A percentile compares a stretch with the other conserved stretches of the same genome.
phyloP scores from a whole-genome alignment of 2,888 invertebrate genomes.

The Tetanocera ferruginea region DNA sequence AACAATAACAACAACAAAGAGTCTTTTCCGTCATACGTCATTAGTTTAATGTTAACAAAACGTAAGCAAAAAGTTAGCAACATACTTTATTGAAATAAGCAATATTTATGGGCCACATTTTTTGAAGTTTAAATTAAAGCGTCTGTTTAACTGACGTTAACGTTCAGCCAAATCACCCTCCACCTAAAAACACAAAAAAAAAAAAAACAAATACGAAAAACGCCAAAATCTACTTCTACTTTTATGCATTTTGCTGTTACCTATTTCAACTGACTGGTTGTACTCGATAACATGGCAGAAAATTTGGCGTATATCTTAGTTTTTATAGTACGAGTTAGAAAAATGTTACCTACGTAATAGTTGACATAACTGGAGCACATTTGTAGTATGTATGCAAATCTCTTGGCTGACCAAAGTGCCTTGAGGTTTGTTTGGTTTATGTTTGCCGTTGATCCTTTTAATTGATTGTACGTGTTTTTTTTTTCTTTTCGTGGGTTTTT shows the following conservation, averaged over 20 bases:
- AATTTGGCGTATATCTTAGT: neutral
- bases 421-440: neutral
- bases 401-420: neutral
- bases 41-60: neutral
- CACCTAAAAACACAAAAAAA: neutral
- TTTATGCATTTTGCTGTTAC: neutral
- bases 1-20: neutral
- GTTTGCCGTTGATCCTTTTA: slow-evolving; percentile 14
- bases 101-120: slow-evolving; percentile 15
- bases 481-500: no score
- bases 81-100: neutral
- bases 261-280: neutral
- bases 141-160: slow-evolving; percentile 23
- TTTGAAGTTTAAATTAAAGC: slow-evolving; percentile 14
- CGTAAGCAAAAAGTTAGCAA: neutral
- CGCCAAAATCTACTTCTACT: neutral
- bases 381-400: neutral
- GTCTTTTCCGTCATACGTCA: neutral
- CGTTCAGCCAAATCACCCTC: slow-evolving; percentile 1
- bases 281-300: neutral
- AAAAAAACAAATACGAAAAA: neutral
- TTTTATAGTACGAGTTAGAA: neutral
- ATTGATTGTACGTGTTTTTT: slow-evolving; percentile 12
- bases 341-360: neutral
- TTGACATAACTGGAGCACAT: slow-evolving; percentile 13